A percentile compares a stretch with the other conserved stretches of the same genome.
These are phyloP conservation scores for Prorops nasuta DNA, from an alignment of 1,140 invertebrate species.

Conservation along the genomic window DNA sequence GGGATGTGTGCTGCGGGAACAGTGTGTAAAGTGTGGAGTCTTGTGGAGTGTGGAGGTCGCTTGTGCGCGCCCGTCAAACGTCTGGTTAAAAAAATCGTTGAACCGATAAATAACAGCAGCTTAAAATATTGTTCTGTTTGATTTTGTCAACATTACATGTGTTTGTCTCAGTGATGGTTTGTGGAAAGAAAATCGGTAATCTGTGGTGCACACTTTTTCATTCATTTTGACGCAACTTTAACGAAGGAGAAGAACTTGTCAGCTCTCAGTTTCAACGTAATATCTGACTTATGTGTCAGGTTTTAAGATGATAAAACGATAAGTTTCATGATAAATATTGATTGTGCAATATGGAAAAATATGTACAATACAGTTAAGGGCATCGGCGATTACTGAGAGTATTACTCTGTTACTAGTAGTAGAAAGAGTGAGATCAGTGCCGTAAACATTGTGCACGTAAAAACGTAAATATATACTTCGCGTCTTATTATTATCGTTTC, in stretches of 20 bases:
- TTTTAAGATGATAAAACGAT: neutral
- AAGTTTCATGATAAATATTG: neutral
- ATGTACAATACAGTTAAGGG: slow-evolving; percentile 7
- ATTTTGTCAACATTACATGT: neutral
- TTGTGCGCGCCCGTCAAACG: slow-evolving; percentile 32
- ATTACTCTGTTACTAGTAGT: slow-evolving; percentile 9
- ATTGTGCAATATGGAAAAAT: slow-evolving; percentile 24
- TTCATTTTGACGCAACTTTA: slow-evolving; percentile 13
- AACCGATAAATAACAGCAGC: neutral
- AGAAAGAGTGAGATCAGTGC: slow-evolving; percentile 17
- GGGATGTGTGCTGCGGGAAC: no score
- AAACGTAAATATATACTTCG: slow-evolving; percentile 6
- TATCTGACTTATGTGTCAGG: neutral
- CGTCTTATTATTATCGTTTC: slow-evolving; percentile 3
- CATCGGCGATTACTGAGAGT: neutral
- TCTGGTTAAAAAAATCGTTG: slow-evolving; percentile 8
- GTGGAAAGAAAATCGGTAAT: slow-evolving; percentile 2
- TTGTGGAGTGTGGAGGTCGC: slow-evolving; percentile 26
- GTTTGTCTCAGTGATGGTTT: neutral
- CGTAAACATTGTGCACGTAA: slow-evolving; percentile 34
- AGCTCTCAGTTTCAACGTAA: no score
- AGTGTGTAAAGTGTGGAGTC: no score
- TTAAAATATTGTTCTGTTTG: neutral
- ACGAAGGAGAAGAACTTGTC: neutral
- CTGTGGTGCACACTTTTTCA: neutral